Evolutionary conservation across 2,797 vertebrate genomes (phyloP), one percentile per base, ranked within the genome.

Genomic region (Sebastes kiyomatsui): DNA sequence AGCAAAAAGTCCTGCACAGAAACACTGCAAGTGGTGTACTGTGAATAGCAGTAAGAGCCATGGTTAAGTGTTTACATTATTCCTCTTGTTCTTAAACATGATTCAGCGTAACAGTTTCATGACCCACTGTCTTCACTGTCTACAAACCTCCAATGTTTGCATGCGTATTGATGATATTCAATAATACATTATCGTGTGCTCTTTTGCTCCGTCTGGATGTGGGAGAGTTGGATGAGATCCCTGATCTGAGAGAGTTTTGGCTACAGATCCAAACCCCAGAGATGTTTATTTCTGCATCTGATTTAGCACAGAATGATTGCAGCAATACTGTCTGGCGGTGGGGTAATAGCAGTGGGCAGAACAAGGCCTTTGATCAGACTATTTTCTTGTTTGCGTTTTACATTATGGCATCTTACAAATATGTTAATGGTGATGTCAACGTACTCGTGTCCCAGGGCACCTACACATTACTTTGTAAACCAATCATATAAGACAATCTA

Each of bases 211-310:
- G 65, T 81, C 77, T 86, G 59, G 81, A 88, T 76, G 82, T 84
- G 81, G 79, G 71, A 83, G 83, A 71, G 67, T 30, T 87, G 91
- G 85, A 90, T 22, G 38, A 42, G 73, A 75, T 77, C 81, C 81
- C 72, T 18, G 65, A 75, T 89, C 80, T 72, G 62, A 85, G 72
- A 79, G 77, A 59, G 81, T 79, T 89, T 90, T 91, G 93, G 88
- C 90, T 79, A 16, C 72, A 56, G 81, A 78, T 80, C 71, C 86
- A 77, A 89, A 88, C 83, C 90, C 86, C 80, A 64, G 80, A 92
- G 91, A 91, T 93, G 89, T 94, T 93, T 93, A 93, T 91, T 92
- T 88, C 91, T 94, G 90, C 87, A 89, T 92, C 83, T 90, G 88
- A 91, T 94, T 93, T 90, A 85, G 87, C 49, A 59, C 79, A 86